Evolutionary conservation across 1,140 invertebrate genomes (phyloP), one percentile per base, ranked within the genome.

Genomic region (Drosophila albomicans): DNA sequence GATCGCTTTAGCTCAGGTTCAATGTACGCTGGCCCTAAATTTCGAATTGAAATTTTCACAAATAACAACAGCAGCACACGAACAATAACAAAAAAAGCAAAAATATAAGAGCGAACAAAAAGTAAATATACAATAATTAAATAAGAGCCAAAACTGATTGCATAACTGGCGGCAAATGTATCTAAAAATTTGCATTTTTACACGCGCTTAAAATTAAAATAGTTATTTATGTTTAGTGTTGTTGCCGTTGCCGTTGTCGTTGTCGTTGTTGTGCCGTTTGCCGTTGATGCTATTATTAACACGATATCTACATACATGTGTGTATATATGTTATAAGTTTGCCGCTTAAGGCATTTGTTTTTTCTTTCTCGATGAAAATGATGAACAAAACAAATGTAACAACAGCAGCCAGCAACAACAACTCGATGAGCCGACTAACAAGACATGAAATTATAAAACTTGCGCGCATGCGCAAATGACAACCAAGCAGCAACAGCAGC

Each of bases 81-180:
- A 11, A 11, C 45, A 46, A 10, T 38, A 41, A 35, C 45, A 45
- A 58, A 64, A 7, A 11, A n/a, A 0, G 3, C 11, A 32, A 45
- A 10, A 30, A 4, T 2, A 10, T 46, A 45, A 48, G 13, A 25
- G 20, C 46, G 38, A 45, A 59, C 8, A 20, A 32, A 48, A 35
- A 16, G 32, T 32, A 62, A 49, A 2, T 30, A 49, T 49, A 61
- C n/a, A 16, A 64, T 71, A 94, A 73, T 95, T 93, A 20, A 75
- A 69, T 62, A 71, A 76, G 54, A 54, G 75, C 20, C 32, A 13
- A 56, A 35, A 10, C 57, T 57, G 67, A 78, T 78, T 78, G 65
- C 75, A 69, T 78, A 70, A 69, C 56, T 52, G 25, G 32, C 43
- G 20, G 25, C 30, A 54, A 56, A 54, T 61, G 65, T 30, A 62